Conservation (phyloP, 2,888 invertebrate species). For the Drosophila recens region DNA sequence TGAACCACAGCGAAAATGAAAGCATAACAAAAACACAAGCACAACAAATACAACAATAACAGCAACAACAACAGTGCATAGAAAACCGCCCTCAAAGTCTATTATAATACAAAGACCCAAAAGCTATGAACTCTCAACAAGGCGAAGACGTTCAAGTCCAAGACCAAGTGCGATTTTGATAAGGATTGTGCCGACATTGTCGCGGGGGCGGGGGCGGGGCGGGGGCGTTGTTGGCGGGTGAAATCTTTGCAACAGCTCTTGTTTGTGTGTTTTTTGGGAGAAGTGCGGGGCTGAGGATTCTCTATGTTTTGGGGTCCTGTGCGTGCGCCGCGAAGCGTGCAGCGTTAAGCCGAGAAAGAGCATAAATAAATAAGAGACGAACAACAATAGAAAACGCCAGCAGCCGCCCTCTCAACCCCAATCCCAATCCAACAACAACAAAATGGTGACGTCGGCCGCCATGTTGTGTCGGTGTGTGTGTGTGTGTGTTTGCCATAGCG, state of each 20-base stretch:
- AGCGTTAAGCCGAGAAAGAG: conserved; percentile 81
- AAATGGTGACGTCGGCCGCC: conserved; percentile 79
- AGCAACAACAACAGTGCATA: conserved; percentile 12
- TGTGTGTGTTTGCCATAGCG: conserved; percentile 42
- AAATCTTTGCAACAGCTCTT: conserved; percentile 40
- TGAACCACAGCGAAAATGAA: conserved; percentile 55
- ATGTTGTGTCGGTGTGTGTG: conserved; percentile 49
- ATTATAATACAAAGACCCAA: conserved; percentile 63
- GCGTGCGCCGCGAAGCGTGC: conserved; percentile 73
- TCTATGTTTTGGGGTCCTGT: conserved; percentile 23
- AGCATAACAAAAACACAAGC: conserved; percentile 47
- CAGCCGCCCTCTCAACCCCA: conserved; percentile 17
- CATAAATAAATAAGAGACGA: conserved; percentile 75
- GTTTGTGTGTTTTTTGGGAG: background rate
- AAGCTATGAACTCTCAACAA: conserved; percentile 72
- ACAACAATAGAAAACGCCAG: conserved; percentile 64
- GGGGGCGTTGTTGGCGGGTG: background rate
- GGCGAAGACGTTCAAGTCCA: conserved; percentile 44
- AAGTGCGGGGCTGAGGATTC: conserved; percentile 6
- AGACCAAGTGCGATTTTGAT: conserved; percentile 61
- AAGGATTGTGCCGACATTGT: conserved; percentile 53
- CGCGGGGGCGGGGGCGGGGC: background rate
- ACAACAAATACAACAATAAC: conserved; percentile 13
- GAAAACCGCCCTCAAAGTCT: conserved; percentile 61
- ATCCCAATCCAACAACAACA: conserved; percentile 39